These are phyloP conservation scores for Trichonephila clavipes DNA, from an alignment of 1,140 invertebrate species.

Conservation along the genomic window DNA sequence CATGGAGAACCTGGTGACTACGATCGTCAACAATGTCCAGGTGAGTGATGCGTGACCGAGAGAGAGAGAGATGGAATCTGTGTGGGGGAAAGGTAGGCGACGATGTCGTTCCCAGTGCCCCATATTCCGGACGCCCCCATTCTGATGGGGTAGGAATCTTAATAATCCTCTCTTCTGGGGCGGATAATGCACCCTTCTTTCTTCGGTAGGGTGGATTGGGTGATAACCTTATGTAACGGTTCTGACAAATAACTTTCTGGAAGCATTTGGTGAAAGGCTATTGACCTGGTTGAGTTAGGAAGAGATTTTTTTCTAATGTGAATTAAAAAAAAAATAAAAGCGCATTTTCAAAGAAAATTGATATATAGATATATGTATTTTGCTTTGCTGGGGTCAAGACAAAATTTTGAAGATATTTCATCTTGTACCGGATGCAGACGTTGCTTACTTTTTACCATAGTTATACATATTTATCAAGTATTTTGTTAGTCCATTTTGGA, in stretches of 20 bases:
- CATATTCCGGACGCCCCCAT: background rate
- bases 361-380: too few relatives aligned
- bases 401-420: too few relatives aligned
- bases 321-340: too few relatives aligned
- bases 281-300: background rate
- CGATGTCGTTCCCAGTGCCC: background rate
- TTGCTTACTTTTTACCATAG: too few relatives aligned
- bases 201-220: background rate
- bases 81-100: background rate
- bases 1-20: conserved; percentile 87
- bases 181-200: conserved; percentile 9
- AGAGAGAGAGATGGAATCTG: background rate
- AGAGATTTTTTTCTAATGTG: background rate
- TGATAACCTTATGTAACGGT: conserved; percentile 12
- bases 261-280: background rate
- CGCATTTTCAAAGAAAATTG: too few relatives aligned
- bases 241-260: background rate
- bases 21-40: conserved; percentile 90
- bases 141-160: background rate
- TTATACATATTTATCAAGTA: too few relatives aligned
- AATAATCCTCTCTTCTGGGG: conserved; percentile 5
- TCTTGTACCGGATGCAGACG: too few relatives aligned
- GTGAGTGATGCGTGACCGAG: conserved; percentile 78
- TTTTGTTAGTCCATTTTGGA: too few relatives aligned
- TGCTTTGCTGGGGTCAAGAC: too few relatives aligned